Percentiles rank a stretch among this genome's conserved stretches.
Evolutionary conservation across 2,888 invertebrate species (phyloP).

Genomic region (Stenichneumon culpator): DNA sequence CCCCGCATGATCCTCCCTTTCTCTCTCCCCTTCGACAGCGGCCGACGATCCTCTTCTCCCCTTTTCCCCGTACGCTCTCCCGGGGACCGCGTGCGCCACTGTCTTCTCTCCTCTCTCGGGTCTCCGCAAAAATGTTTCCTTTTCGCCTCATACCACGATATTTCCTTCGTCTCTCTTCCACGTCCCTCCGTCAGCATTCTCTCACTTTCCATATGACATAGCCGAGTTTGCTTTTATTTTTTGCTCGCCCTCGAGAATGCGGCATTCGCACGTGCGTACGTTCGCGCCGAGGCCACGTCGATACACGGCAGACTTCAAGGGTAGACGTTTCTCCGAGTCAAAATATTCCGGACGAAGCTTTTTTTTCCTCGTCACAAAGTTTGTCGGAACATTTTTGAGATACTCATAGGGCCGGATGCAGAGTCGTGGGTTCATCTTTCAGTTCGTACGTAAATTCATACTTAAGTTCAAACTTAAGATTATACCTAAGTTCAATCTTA

Average conservation of each 20-base stretch:
- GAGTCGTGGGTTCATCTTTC: no score
- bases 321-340: constrained; percentile 36
- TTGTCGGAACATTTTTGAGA: no score
- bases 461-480: no score
- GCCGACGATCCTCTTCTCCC: constrained; percentile 60
- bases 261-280: constrained; percentile 60
- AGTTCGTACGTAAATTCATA: no score
- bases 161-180: not conserved
- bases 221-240: constrained; percentile 48
- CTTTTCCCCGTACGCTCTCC: constrained; percentile 66
- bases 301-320: constrained; percentile 45
- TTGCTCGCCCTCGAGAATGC: constrained; percentile 13
- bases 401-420: no score
- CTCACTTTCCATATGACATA: constrained; percentile 12
- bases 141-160: constrained; percentile 3
- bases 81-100: constrained; percentile 56
- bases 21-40: constrained; percentile 55
- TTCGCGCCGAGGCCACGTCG: constrained; percentile 30
- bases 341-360: constrained; percentile 40
- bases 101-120: constrained; percentile 57
- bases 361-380: not conserved
- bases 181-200: not conserved
- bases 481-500: no score
- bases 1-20: constrained; percentile 66
- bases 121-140: constrained; percentile 13